phyloP scores from a whole-genome alignment of 2,888 invertebrate genomes.

The Mesoligia furuncula region DNA sequence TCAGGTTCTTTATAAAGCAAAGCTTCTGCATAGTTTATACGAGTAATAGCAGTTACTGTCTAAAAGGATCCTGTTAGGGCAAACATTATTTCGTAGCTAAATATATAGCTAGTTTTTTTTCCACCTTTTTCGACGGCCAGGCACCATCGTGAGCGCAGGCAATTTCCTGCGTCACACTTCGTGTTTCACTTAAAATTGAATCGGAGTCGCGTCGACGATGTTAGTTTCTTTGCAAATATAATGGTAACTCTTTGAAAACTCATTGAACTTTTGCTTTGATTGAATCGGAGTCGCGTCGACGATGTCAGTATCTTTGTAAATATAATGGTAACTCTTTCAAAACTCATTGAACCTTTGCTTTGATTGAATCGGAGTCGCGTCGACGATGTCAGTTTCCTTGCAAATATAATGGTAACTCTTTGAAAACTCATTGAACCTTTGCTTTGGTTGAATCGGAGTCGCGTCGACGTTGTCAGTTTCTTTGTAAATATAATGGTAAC shows the following conservation, averaged over 20 bases:
- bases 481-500: neutral
- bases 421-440: neutral
- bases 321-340: neutral
- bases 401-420: neutral
- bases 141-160: neutral
- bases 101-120: neutral
- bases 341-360: neutral
- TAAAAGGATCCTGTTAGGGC: neutral
- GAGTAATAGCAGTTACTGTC: neutral
- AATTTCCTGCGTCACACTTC: constrained; percentile 39
- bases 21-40: neutral
- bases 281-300: constrained; percentile 20
- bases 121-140: neutral
- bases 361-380: too few species aligned
- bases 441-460: too few species aligned
- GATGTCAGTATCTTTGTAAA: constrained; percentile 1
- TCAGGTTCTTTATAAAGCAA: neutral
- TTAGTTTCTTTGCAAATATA: constrained; percentile 1
- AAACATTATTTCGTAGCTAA: constrained; percentile 10
- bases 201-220: constrained; percentile 7
- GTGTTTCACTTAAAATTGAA: constrained; percentile 36
- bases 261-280: constrained; percentile 5
- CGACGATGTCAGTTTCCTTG: constrained; percentile 2
- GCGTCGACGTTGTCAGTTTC: neutral
- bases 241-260: neutral